Percentiles rank a stretch among this genome's conserved stretches.
These are phyloP conservation scores for Eutrigla gurnardus DNA, from an alignment of 2,797 vertebrate genomes.

Conservation along the genomic window DNA sequence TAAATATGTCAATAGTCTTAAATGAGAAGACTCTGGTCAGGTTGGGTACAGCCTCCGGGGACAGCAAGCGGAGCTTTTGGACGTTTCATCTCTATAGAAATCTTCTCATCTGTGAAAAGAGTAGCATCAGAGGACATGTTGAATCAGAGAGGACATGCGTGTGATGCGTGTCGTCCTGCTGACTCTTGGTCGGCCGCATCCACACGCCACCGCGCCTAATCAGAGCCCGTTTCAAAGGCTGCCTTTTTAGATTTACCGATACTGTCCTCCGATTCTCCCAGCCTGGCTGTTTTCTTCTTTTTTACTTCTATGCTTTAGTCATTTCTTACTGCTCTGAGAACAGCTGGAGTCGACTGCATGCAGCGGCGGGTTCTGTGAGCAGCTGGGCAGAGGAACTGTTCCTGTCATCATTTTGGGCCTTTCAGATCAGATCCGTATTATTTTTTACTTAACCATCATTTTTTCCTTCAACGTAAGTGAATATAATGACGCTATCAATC, in stretches of 20 bases:
- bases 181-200: not conserved
- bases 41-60: not conserved
- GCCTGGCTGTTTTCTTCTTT: not conserved
- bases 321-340: constrained; percentile 24
- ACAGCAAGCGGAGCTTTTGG: not conserved
- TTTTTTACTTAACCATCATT: constrained; percentile 14
- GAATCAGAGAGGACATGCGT: not conserved
- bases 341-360: constrained; percentile 47
- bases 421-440: constrained; percentile 29
- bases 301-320: constrained; percentile 15
- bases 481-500: not conserved
- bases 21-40: not conserved
- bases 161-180: not conserved
- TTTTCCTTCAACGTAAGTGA: not conserved
- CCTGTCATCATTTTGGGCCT: constrained; percentile 19
- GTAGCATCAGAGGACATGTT: not conserved
- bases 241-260: constrained; percentile 1
- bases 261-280: constrained; percentile 4
- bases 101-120: not conserved
- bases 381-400: constrained; percentile 29
- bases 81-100: too few relatives aligned
- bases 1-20: not conserved
- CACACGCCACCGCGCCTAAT: not conserved
- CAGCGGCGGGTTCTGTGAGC: constrained; percentile 29
- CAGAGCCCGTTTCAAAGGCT: constrained; percentile 10